Conservation (phyloP, 2,888 invertebrate species). For the Drosophila dives region DNA sequence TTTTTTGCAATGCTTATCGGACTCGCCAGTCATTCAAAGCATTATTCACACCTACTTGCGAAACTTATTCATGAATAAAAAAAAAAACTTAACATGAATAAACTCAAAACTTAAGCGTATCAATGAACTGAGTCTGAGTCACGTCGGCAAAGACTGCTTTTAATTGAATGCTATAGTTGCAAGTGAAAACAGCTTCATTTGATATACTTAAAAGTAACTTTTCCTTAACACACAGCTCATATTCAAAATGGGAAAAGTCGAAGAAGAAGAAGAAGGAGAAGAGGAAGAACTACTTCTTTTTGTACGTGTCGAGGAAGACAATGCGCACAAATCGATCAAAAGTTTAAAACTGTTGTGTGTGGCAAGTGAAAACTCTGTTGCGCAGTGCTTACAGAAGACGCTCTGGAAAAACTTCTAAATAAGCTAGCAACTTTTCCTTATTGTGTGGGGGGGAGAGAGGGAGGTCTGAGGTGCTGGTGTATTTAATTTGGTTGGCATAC, state of each 20-base stretch:
- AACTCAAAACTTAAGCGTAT: not conserved
- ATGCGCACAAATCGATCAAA: slow-evolving; percentile 68
- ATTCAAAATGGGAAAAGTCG: slow-evolving; percentile 4
- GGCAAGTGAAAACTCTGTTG: slow-evolving; percentile 35
- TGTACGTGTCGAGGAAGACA: slow-evolving; percentile 63
- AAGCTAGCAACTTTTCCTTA: slow-evolving; percentile 57
- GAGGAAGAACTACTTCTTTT: not conserved
- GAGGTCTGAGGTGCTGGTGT: slow-evolving; percentile 53
- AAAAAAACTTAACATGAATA: no score
- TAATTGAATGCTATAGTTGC: not conserved
- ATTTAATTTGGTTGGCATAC: slow-evolving; percentile 74
- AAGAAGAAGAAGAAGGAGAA: not conserved
- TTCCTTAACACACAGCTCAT: slow-evolving; percentile 4
- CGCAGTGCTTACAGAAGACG: slow-evolving; percentile 18
- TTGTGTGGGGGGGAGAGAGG: slow-evolving; percentile 20
- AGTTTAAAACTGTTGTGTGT: slow-evolving; percentile 42
- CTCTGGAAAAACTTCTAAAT: slow-evolving; percentile 51
- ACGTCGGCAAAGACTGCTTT: not conserved
- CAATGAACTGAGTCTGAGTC: not conserved
- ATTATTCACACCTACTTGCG: not conserved
- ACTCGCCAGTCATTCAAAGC: not conserved
- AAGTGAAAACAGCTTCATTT: slow-evolving; percentile 1
- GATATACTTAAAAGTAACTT: slow-evolving; percentile 21
- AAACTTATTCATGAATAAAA: not conserved
- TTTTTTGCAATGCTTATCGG: not conserved